Evolutionary conservation across 2,797 vertebrate species (phyloP), one percentile per base, ranked within the genome.

Genomic region (Pseudomugil gertrudae): DNA sequence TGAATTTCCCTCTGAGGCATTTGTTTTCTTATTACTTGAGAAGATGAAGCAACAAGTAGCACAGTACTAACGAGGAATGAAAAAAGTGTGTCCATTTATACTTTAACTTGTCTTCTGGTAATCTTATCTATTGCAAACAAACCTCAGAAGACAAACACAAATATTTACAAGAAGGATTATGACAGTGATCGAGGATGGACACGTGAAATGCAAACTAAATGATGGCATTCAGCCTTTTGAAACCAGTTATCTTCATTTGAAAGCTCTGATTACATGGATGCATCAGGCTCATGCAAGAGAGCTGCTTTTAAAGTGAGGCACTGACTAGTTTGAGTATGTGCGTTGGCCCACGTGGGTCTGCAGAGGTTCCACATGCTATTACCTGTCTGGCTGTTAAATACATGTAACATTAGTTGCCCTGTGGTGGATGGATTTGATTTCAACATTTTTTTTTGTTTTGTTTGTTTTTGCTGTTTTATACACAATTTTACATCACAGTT

Each of bases 121-220:
- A 15, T 10, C 40, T 45, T 43, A 69, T 81, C 73, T 71, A 80
- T 40, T 33, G 67, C 72, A 87, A 88, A 90, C 80, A 86, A 76
- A 74, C 45, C 35, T 79, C 70, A 67, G n/a, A 86, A 82, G 74
- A 86, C 80, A 84, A 83, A 84, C 70, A 61, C 23, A 55, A 23
- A 3, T 26, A 5, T 32, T 45, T 36, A 38, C 50, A 79, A 74
- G 69, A 56, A 60, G 21, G 23, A 40, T 14, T 33, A 21, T 51
- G 27, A 8, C 36, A 57, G 52, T 53, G 4, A 57, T 51, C 57
- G 40, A 13, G 13, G 35, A 14, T 36, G 13, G 11, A 14, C 8
- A 36, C 35, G 4, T 36, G 35, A 38, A 38, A 15, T 38, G 15
- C 36, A 38, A 15, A 3, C 17, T 13, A 19, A 43, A 43, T n/a